Conservation (phyloP, 2,113 vertebrate genomes). For the Larimichthys polyactis region DNA sequence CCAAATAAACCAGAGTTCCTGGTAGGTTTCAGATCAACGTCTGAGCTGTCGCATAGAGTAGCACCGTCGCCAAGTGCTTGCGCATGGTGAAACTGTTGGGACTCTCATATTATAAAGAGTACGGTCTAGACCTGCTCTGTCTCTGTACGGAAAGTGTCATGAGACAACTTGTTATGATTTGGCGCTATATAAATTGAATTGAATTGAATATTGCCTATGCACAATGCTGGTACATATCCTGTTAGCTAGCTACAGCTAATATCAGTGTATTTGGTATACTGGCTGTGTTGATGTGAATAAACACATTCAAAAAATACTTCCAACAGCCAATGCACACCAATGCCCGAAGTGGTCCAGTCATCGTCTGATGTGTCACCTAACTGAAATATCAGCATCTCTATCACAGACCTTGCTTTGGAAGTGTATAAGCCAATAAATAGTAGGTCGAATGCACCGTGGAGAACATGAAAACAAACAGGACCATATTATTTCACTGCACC, state of each 20-base stretch:
- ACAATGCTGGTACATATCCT: not conserved
- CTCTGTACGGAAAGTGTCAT: no score
- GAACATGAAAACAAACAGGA: not conserved
- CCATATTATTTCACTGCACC: not conserved
- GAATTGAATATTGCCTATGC: no score
- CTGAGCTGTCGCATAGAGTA: not conserved
- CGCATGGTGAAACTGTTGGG: no score
- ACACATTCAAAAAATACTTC: not conserved
- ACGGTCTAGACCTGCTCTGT: no score
- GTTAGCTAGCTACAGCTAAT: not conserved
- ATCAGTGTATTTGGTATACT: not conserved
- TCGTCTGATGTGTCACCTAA: not conserved
- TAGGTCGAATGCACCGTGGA: conserved; percentile 11
- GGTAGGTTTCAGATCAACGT: not conserved
- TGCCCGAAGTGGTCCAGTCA: not conserved
- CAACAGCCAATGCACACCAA: not conserved
- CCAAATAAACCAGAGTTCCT: not conserved
- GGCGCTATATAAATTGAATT: no score
- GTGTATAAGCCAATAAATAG: conserved; percentile 14
- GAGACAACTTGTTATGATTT: no score
- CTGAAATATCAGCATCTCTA: not conserved
- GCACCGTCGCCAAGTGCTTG: no score
- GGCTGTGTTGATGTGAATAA: not conserved
- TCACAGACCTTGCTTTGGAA: not conserved
- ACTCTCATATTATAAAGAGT: no score